phyloP scores from a whole-genome alignment of 2,797 vertebrate genomes.

The Australoheros facetus region DNA sequence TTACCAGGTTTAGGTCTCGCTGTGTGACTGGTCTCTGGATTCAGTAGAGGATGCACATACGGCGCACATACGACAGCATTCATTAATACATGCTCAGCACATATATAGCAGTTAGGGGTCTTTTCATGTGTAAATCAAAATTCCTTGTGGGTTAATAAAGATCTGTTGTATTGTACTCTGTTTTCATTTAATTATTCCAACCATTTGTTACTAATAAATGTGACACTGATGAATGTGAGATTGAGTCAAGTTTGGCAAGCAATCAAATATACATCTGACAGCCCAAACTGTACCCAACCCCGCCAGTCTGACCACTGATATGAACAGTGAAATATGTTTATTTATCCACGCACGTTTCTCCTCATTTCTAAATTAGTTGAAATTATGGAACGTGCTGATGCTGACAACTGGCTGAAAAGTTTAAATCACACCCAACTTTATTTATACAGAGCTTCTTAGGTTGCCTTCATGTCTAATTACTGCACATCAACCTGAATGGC shows the following conservation, averaged over 20 bases:
- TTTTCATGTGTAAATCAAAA: conserved; percentile 47
- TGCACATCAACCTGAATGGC: conserved; percentile 40
- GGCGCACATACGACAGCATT: conserved; percentile 41
- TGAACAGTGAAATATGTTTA: conserved; percentile 58
- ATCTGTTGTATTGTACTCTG: conserved; percentile 9
- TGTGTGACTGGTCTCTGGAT: conserved; percentile 58
- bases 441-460: conserved; percentile 52
- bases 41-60: conserved; percentile 52
- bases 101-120: conserved; percentile 20
- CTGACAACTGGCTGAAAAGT: conserved; percentile 70
- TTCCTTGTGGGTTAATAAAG: conserved; percentile 19
- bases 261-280: conserved; percentile 59
- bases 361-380: conserved; percentile 63
- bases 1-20: conserved; percentile 70
- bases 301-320: conserved; percentile 43
- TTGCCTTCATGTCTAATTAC: conserved; percentile 65
- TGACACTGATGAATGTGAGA: conserved; percentile 47
- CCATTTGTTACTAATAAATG: conserved; percentile 60
- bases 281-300: conserved; percentile 35
- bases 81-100: conserved; percentile 26
- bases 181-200: conserved; percentile 31
- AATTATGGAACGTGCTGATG: conserved; percentile 63
- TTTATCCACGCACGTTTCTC: conserved; percentile 68
- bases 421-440: conserved; percentile 59
- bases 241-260: conserved; percentile 47